A percentile compares a stretch with the other conserved stretches of the same genome.
These are phyloP conservation scores for Myanophis thanlyinensis DNA, from an alignment of 2,113 vertebrate species.

Conservation along the genomic window DNA sequence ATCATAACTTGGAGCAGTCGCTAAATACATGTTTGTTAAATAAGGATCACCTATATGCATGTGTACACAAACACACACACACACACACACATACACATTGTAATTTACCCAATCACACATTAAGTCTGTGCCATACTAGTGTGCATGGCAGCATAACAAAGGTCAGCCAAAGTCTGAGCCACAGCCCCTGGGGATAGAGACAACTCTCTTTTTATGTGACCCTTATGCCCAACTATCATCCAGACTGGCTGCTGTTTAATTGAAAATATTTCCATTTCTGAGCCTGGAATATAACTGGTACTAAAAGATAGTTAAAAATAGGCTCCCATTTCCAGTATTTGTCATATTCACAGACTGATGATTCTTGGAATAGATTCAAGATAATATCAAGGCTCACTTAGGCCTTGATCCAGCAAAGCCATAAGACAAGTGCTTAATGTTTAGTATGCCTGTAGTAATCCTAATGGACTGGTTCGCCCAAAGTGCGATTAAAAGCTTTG, in stretches of 20 bases:
- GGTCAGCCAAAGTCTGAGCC: neutral
- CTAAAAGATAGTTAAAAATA: neutral
- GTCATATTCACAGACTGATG: neutral
- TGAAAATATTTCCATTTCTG: neutral
- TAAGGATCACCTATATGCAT: neutral
- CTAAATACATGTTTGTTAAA: neutral
- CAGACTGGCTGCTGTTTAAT: neutral
- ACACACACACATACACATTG: too few species aligned
- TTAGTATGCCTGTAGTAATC: constrained; percentile 46
- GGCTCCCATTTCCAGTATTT: neutral
- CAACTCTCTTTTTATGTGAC: neutral
- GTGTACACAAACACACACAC: too few species aligned
- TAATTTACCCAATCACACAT: neutral
- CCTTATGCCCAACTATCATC: neutral
- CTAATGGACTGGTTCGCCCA: neutral
- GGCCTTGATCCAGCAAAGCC: constrained; percentile 58
- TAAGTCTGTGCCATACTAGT: neutral
- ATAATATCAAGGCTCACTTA: constrained; percentile 30
- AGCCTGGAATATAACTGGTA: neutral
- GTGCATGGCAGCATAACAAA: neutral
- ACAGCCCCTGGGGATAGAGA: neutral
- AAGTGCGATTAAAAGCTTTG: constrained; percentile 45
- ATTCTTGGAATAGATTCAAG: constrained; percentile 7
- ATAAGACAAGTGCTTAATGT: constrained; percentile 46
- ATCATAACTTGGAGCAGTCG: neutral